Evolutionary conservation across 2,888 invertebrate genomes (phyloP).

Genomic region (Xestobium rufovillosum): DNA sequence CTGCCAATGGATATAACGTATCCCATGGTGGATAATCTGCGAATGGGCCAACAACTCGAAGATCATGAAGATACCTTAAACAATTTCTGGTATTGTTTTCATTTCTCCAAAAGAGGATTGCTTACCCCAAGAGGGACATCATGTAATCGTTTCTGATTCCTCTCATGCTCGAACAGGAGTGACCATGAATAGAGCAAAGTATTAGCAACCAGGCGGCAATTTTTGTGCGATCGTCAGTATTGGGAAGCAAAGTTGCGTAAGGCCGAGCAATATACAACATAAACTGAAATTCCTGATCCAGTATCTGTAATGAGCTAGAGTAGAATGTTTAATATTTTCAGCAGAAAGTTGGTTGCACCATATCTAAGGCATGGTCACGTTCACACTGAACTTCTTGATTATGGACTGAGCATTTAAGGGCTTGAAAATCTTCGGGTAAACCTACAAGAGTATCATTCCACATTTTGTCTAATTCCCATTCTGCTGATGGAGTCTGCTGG

Average conservation of each 20-base stretch:
- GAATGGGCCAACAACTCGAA: constrained; percentile 46
- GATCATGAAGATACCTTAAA: constrained; percentile 41
- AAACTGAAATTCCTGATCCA: constrained; percentile 46
- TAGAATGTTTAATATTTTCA: neutral
- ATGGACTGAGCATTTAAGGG: constrained; percentile 36
- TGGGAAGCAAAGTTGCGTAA: constrained; percentile 41
- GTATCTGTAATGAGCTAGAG: constrained; percentile 29
- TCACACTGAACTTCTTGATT: constrained; percentile 29
- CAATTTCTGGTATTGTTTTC: neutral
- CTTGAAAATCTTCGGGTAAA: constrained; percentile 38
- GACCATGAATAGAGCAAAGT: constrained; percentile 43
- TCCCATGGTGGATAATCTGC: constrained; percentile 43
- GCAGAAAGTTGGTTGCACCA: constrained; percentile 23
- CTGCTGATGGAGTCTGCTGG: constrained; percentile 33
- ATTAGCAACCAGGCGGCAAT: constrained; percentile 47
- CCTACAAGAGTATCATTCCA: constrained; percentile 42
- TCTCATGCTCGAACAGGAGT: constrained; percentile 45
- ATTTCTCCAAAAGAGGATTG: too few species aligned
- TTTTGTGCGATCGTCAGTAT: constrained; percentile 41
- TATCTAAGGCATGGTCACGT: constrained; percentile 36
- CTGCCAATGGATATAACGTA: constrained; percentile 39
- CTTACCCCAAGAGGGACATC: constrained; percentile 45
- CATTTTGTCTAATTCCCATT: constrained; percentile 44
- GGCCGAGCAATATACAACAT: constrained; percentile 44
- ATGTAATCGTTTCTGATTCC: constrained; percentile 51